Evolutionary conservation across 2,797 vertebrate genomes (phyloP), one percentile per base, ranked within the genome.

Genomic region (Dendrocincla fuliginosa): DNA sequence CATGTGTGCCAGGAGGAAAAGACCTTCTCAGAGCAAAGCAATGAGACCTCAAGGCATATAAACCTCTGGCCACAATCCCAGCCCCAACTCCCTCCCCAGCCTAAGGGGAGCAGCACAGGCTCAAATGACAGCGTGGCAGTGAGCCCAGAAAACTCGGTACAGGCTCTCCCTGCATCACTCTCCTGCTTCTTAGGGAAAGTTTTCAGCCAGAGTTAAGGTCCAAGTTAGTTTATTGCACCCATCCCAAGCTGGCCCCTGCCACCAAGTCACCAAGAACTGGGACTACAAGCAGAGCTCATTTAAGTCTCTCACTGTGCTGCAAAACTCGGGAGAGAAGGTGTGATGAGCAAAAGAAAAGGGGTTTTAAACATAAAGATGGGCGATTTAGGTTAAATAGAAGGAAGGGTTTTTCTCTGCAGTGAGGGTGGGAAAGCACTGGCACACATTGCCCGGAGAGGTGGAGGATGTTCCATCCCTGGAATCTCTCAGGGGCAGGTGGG

Each of bases 361-460:
- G 5, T 13, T 41, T 70, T 39, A 23, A 78, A 47, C 5, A 11
- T 6, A 2, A 6, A 39, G 30, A 9, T 16, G 20, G 30, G 27
- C 3, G 16, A 15, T 13, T 46, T 11, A 27, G 37, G 30, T 16
- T 27, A 19, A 32, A 33, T 3, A 32, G 16, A 52, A 70, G 17
- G 30, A 6, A 70, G 17, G 37, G 5, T 13, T 32, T 39, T 56
- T 41, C 57, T 14, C 57, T 14, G 11, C 6, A 41, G 16, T 11
- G 24, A 46, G 33, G 12, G 5, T 46, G 33, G 30, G 35, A 27
- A 32, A 77, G 41, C n/a, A 11, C 17, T 18, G 49, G 19, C 28
- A n/a, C 16, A 8, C 0, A 0, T 20, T 41, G 13, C 59, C 39
- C 3, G 2, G 28, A 17, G n/a, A 46, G 4, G 14, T 39, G 50